These are phyloP conservation scores for Drosophila rubida DNA, from an alignment of 2,888 invertebrate genomes.

Conservation along the genomic window DNA sequence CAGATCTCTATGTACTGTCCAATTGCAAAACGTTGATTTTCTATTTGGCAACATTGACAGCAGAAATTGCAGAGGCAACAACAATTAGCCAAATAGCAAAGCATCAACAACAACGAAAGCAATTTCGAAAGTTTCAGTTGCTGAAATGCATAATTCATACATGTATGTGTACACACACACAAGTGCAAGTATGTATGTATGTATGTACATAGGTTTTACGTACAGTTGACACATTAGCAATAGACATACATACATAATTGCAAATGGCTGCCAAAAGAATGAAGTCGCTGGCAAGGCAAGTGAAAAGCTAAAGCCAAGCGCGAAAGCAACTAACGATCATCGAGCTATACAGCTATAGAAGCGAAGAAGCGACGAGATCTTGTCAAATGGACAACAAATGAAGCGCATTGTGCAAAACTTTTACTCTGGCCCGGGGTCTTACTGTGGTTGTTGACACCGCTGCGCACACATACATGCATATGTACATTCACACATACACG, in stretches of 20 bases:
- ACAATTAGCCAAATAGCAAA: constrained; percentile 31
- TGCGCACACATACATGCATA: constrained; percentile 26
- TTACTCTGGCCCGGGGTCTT: constrained; percentile 57
- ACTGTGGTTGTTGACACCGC: constrained; percentile 69
- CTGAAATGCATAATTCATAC: constrained; percentile 76
- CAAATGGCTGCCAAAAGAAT: constrained; percentile 60
- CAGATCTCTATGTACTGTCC: constrained; percentile 17
- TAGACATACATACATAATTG: constrained; percentile 54
- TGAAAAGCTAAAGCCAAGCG: constrained; percentile 36
- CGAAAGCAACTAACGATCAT: constrained; percentile 32
- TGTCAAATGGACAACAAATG: constrained; percentile 72
- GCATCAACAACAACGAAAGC: constrained; percentile 47
- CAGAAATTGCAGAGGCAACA: constrained; percentile 30
- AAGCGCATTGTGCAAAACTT: constrained; percentile 77
- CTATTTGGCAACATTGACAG: constrained; percentile 55
- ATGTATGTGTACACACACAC: background rate
- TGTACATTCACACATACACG: constrained; percentile 27
- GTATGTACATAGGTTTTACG: constrained; percentile 42
- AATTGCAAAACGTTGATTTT: constrained; percentile 61
- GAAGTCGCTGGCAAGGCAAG: constrained; percentile 38
- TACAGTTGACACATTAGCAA: constrained; percentile 70
- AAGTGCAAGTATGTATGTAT: background rate
- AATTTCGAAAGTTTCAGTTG: constrained; percentile 74
- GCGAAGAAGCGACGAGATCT: constrained; percentile 21
- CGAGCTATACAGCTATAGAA: constrained; percentile 10